Percentiles rank a stretch among this genome's conserved stretches.
phyloP scores from a whole-genome alignment of 2,797 vertebrate species.

The Leuciscus waleckii region DNA sequence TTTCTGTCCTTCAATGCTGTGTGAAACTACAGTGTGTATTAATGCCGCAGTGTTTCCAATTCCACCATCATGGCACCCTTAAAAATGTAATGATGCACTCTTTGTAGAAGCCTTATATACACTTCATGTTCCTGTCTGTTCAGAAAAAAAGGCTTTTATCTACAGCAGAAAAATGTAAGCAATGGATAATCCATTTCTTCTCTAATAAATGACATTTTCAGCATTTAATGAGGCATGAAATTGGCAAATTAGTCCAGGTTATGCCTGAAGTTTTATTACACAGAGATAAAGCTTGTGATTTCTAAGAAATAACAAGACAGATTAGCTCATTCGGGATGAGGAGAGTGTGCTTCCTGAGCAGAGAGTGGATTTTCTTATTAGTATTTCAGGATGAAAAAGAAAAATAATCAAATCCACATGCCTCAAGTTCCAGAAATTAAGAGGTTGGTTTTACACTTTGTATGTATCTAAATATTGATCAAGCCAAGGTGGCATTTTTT shows the following conservation, averaged over 20 bases:
- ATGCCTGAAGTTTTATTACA: slow-evolving; percentile 50
- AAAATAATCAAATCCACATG: slow-evolving; percentile 5
- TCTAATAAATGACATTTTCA: slow-evolving; percentile 50
- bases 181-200: slow-evolving; percentile 47
- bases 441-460: slow-evolving; percentile 6
- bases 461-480: slow-evolving; percentile 15
- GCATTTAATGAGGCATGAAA: slow-evolving; percentile 59
- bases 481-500: slow-evolving; percentile 5
- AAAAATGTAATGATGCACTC: background rate
- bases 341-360: slow-evolving; percentile 21
- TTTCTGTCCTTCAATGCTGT: background rate
- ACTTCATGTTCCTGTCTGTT: slow-evolving; percentile 16
- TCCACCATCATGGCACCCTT: background rate
- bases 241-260: slow-evolving; percentile 57
- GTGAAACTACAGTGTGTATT: background rate
- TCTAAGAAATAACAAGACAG: slow-evolving; percentile 50
- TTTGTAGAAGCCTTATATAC: slow-evolving; percentile 12
- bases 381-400: slow-evolving; percentile 24
- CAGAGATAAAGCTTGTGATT: slow-evolving; percentile 48
- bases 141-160: slow-evolving; percentile 20
- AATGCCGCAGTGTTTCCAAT: background rate
- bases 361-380: slow-evolving; percentile 11
- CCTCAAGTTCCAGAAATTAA: slow-evolving; percentile 17
- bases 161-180: slow-evolving; percentile 41
- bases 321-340: slow-evolving; percentile 43